Percentiles rank a stretch among this genome's conserved stretches.
These are phyloP conservation scores for rabbit (Oryctolagus cuniculus) DNA, from an alignment of 2,113 vertebrate genomes.

Conservation along the genomic window DNA sequence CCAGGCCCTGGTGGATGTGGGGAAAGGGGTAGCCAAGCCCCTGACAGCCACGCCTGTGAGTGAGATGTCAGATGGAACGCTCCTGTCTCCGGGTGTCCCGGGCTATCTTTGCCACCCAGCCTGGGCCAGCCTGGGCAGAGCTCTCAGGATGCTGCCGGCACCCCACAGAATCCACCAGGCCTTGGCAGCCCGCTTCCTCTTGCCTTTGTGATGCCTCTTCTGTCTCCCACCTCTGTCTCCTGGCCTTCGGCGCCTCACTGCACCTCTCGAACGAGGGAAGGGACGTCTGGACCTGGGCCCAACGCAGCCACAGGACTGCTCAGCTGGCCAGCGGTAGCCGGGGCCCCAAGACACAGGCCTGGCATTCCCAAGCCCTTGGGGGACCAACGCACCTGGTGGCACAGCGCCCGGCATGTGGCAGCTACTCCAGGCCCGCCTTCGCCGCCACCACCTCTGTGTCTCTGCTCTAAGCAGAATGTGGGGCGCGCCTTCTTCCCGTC, in stretches of 20 bases:
- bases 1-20: neutral
- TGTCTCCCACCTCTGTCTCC: neutral
- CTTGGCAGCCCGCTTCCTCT: neutral
- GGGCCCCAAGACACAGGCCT: neutral
- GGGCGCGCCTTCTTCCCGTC: neutral
- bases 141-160: neutral
- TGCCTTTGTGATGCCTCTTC: neutral
- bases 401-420: neutral
- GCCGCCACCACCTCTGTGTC: neutral
- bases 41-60: neutral
- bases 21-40: neutral
- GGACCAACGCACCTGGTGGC: neutral
- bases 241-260: neutral
- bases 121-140: neutral
- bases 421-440: neutral
- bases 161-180: neutral
- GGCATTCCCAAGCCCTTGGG: neutral
- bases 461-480: neutral
- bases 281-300: neutral
- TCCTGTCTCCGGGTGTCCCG: neutral
- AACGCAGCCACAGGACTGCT: neutral
- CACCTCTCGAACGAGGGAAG: neutral
- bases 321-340: neutral
- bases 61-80: neutral
- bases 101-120: too few relatives aligned